A percentile compares a stretch with the other conserved stretches of the same genome.
phyloP scores from a whole-genome alignment of 2,888 invertebrate species.

The Tenodera sinensis region DNA sequence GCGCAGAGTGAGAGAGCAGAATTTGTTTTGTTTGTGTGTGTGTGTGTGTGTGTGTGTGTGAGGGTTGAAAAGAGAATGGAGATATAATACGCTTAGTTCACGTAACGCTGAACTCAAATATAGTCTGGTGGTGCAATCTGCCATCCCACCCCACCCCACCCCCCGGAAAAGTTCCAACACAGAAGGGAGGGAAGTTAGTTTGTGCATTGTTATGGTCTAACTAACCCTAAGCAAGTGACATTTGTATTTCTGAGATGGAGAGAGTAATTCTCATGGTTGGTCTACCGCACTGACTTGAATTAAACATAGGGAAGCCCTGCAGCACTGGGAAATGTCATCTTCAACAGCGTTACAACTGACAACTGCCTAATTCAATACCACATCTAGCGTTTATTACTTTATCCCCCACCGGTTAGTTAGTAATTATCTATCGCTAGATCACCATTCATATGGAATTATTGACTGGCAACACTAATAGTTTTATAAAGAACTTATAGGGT shows the following conservation, averaged over 20 bases:
- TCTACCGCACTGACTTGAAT: not conserved
- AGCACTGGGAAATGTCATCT: too few species aligned
- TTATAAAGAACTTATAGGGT: too few species aligned
- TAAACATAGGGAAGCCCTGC: not conserved
- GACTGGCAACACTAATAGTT: too few species aligned
- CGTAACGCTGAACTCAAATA: constrained; percentile 27
- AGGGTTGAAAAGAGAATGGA: not conserved
- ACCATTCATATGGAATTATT: too few species aligned
- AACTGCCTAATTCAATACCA: too few species aligned
- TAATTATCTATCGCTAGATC: too few species aligned
- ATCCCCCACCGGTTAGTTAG: too few species aligned
- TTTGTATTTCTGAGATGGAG: not conserved
- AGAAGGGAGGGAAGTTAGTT: not conserved
- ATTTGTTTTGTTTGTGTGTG: not conserved
- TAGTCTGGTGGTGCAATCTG: constrained; percentile 17
- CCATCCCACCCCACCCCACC: not conserved
- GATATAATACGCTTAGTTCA: constrained; percentile 29
- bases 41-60: too few species aligned
- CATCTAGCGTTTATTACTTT: too few species aligned
- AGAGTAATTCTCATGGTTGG: not conserved
- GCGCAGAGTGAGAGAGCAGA: not conserved
- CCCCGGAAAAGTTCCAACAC: constrained; percentile 1
- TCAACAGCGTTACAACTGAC: too few species aligned
- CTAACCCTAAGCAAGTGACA: constrained; percentile 11
- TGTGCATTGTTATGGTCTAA: constrained; percentile 16